Conservation (phyloP, 2,797 vertebrate genomes). For the Petrocephalus schoutedeni region DNA sequence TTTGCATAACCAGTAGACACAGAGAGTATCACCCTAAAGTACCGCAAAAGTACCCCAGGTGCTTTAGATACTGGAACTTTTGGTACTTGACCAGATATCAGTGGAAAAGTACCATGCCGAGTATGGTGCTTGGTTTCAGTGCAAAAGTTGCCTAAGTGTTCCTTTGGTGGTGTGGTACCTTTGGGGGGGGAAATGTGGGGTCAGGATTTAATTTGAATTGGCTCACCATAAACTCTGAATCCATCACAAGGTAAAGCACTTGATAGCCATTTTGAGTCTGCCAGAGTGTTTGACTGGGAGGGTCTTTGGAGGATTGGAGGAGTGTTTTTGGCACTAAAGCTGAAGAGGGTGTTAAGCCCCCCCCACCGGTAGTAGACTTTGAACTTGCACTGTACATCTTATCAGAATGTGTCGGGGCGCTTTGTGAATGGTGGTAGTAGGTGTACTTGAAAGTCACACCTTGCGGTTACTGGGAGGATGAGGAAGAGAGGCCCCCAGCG, state of each 20-base stretch:
- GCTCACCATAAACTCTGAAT: neutral
- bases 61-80: neutral
- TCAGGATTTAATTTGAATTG: neutral
- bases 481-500: neutral
- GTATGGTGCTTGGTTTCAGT: neutral
- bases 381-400: neutral
- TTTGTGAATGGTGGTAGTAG: neutral
- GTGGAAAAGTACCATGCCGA: neutral
- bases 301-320: neutral
- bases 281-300: too few relatives aligned
- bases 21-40: neutral
- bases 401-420: neutral
- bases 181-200: neutral
- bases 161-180: neutral
- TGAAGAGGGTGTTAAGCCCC: neutral
- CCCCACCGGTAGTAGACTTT: neutral
- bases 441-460: neutral
- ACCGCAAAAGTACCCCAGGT: neutral
- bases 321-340: neutral
- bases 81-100: neutral
- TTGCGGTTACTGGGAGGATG: neutral
- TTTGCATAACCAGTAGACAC: neutral
- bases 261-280: too few relatives aligned
- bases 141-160: neutral
- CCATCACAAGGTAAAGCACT: too few relatives aligned